Percentiles rank a stretch among this genome's conserved stretches.
Conservation (phyloP, 2,888 invertebrate genomes). For the Acholoe squamosa region DNA sequence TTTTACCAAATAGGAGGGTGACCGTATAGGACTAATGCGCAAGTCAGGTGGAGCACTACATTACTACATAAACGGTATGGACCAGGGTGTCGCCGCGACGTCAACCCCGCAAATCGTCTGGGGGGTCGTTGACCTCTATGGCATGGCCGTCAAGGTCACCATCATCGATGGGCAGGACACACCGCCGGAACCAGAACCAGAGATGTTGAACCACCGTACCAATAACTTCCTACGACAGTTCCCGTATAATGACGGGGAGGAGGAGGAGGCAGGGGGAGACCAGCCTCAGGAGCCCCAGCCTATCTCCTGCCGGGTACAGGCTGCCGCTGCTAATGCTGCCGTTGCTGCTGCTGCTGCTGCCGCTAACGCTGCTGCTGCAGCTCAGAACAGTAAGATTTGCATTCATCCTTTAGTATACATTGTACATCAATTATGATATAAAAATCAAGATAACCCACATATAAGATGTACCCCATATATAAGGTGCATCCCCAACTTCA, state of each 20-base stretch:
- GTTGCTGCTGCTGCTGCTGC: background rate
- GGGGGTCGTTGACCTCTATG: conserved; percentile 97
- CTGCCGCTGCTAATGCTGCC: background rate
- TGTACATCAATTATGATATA: no score
- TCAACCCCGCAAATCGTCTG: conserved; percentile 92
- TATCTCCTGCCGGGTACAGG: background rate
- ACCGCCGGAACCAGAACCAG: conserved; percentile 12
- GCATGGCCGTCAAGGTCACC: conserved; percentile 83
- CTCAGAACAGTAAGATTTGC: background rate
- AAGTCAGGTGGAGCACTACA: conserved; percentile 93
- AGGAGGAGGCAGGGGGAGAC: conserved; percentile 69
- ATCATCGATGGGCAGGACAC: conserved; percentile 77
- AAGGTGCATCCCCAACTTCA: no score
- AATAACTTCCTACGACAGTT: conserved; percentile 75
- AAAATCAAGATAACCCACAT: no score
- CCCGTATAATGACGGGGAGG: conserved; percentile 75
- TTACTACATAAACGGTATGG: conserved; percentile 93
- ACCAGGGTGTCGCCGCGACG: conserved; percentile 93
- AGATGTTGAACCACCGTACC: conserved; percentile 62
- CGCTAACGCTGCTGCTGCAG: background rate
- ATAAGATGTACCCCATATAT: no score
- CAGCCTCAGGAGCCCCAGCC: conserved; percentile 69
- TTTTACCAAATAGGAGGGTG: conserved; percentile 88
- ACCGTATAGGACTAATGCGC: conserved; percentile 95
- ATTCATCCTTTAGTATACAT: no score